phyloP scores from a whole-genome alignment of 2,113 vertebrate genomes.

The Alligator mississippiensis region DNA sequence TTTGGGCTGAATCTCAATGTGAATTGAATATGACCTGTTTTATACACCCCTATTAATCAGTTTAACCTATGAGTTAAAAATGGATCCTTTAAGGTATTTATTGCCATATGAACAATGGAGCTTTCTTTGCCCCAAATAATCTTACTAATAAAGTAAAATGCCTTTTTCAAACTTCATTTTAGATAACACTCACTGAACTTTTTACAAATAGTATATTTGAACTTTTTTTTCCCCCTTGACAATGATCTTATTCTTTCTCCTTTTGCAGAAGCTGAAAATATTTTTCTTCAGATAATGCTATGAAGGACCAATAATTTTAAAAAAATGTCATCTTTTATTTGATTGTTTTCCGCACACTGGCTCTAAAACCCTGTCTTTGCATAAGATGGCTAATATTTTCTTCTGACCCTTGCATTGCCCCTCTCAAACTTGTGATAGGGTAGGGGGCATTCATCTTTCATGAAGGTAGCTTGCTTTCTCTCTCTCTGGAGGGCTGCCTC shows the following conservation, averaged over 20 bases:
- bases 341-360: rapidly evolving
- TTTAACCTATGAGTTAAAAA: background rate
- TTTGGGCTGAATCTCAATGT: too few relatives aligned
- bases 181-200: background rate
- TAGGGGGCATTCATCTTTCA: background rate
- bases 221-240: background rate
- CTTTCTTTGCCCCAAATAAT: background rate
- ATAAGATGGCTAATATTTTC: background rate
- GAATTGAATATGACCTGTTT: too few relatives aligned
- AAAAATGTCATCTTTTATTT: background rate
- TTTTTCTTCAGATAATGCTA: background rate
- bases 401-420: background rate
- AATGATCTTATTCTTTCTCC: background rate
- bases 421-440: background rate
- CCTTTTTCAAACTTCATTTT: background rate
- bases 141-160: background rate
- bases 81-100: background rate
- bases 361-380: background rate
- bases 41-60: background rate
- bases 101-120: background rate
- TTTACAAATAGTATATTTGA: background rate
- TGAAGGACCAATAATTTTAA: background rate
- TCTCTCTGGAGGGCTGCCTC: background rate
- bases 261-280: background rate
- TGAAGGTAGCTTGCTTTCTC: background rate